Evolutionary conservation across 1,140 invertebrate genomes (phyloP).

Genomic region (Ctenoplectra terminalis): DNA sequence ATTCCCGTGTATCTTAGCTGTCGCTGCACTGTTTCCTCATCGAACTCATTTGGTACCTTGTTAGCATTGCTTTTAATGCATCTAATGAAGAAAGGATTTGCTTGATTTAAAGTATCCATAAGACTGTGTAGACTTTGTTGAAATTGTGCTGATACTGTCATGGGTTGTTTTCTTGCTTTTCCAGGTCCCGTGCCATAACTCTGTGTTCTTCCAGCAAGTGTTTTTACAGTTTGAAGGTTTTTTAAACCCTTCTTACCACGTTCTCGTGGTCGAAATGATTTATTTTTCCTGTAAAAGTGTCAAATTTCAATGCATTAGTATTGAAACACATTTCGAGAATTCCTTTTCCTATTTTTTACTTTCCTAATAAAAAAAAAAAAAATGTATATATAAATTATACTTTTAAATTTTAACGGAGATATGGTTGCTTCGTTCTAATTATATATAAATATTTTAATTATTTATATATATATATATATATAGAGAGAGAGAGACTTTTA

Average conservation of each 20-base stretch:
- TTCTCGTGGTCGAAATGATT: slow-evolving; percentile 92
- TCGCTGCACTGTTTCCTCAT: slow-evolving; percentile 96
- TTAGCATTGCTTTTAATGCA: slow-evolving; percentile 98
- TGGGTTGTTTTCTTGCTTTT: slow-evolving; percentile 92
- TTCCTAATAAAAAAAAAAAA: neutral
- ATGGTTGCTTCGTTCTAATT: neutral
- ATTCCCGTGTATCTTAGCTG: slow-evolving; percentile 96
- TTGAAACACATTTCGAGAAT: neutral
- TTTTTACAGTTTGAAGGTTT: slow-evolving; percentile 95
- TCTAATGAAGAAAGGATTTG: slow-evolving; percentile 98
- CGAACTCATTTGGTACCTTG: slow-evolving; percentile 95
- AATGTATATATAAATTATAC: neutral
- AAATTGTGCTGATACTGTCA: slow-evolving; percentile 97
- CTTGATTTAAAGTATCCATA: slow-evolving; percentile 97
- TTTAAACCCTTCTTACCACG: slow-evolving; percentile 91
- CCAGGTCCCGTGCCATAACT: slow-evolving; percentile 83
- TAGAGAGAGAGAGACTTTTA: no score
- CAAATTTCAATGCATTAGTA: slow-evolving; percentile 2
- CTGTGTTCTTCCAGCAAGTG: slow-evolving; percentile 89
- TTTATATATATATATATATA: no score
- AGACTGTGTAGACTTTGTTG: slow-evolving; percentile 94
- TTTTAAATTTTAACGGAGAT: neutral
- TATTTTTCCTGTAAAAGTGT: slow-evolving; percentile 90
- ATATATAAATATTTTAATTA: neutral
- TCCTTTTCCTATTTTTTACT: slow-evolving; percentile 54